Evolutionary conservation across 2,888 invertebrate genomes (phyloP).

Genomic region (Oxystoma pomonae): DNA sequence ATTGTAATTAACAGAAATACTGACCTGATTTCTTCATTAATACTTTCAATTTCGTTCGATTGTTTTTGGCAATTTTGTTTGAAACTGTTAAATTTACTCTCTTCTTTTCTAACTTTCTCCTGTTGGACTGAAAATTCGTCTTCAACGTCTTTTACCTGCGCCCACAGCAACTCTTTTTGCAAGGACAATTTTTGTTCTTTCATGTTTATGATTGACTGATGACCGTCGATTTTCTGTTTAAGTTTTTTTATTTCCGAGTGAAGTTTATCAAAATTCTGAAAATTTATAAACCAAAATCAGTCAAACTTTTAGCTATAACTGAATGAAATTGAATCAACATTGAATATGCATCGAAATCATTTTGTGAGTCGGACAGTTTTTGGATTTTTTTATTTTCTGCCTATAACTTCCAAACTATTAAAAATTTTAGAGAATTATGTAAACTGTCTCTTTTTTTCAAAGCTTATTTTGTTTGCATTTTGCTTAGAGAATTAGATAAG

Average conservation of each 20-base stretch:
- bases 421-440: no score
- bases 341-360: no score
- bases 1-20: no score
- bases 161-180: constrained; percentile 39
- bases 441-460: no score
- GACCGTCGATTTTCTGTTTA: constrained; percentile 36
- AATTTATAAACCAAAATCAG: no score
- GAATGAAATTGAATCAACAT: no score
- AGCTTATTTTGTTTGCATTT: no score
- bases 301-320: no score
- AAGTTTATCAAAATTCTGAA: constrained; percentile 29
- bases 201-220: constrained; percentile 37
- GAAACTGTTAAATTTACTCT: constrained; percentile 21
- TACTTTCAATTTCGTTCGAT: constrained; percentile 20
- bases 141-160: constrained; percentile 39
- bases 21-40: constrained; percentile 21
- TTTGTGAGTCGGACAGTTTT: no score
- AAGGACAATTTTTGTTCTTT: constrained; percentile 38
- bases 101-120: constrained; percentile 3
- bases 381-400: no score
- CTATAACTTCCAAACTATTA: no score
- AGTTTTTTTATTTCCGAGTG: constrained; percentile 33
- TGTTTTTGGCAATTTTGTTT: constrained; percentile 24
- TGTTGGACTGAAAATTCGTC: constrained; percentile 37
- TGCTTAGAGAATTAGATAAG: no score